Base-by-base conservation (phyloP, 2,797 vertebrate species). In the Alcedo atthis region DNA sequence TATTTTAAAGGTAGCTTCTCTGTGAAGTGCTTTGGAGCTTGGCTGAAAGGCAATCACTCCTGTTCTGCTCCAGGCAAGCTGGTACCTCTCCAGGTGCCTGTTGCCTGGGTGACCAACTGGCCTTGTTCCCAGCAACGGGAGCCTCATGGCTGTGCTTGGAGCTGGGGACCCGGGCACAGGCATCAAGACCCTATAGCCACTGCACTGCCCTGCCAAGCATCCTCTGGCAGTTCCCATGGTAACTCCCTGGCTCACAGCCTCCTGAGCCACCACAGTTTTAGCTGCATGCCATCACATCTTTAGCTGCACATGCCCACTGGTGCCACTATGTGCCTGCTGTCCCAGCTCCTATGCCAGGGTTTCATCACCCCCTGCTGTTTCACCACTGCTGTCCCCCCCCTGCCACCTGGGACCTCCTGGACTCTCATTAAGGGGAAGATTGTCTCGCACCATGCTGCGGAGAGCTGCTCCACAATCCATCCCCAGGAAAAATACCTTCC, bases 211-310 rank as follows among this genome's bases (percentile, higher is more conserved):
- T 59, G 73, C 64, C 1, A 15, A 94, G 88, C 93, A 95, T 95
- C 95, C 90, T 92, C 67, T 9, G 1, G 45, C n/a, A 0, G 93
- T 92, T 96, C 83, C 94, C 93, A 94, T 96, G 90, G 94, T 1
- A 96, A 96, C 95, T 42, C 74, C 19, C 79, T 0, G 3, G 83
- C 75, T 86, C 59, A 1, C 20, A 14, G 49, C 43, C 62, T 81
- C 77, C 0, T 0, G 6, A 92, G 55, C 82, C 61, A 0, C 16
- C 74, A 12, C 0, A 1, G 18, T 1, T 70, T 33, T 2, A 32
- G 82, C 82, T 32, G 0, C 76, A 16, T 8, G 3, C 76, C 68
- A 40, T 25, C 81, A 2, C 1, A 0, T 79, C 66, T 92, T 8
- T 28, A 71, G 75, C 63, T 75, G 5, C 42, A 21, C 9, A 10